Conservation (phyloP, 2,888 invertebrate genomes). For the Drosophila setosimentum region DNA sequence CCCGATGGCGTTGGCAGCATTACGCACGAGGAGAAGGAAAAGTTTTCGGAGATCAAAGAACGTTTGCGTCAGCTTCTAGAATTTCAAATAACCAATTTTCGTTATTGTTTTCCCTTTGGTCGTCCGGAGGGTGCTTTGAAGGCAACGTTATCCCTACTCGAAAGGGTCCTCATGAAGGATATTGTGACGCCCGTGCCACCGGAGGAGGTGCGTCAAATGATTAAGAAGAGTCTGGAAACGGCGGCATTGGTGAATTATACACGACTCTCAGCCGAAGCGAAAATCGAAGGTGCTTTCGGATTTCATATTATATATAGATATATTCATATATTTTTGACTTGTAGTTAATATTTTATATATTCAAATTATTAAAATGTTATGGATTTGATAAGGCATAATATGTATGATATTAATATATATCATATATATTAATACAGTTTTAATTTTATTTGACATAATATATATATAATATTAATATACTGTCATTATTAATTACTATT, state of each 20-base stretch:
- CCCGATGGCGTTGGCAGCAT: conserved; percentile 99
- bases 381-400: background rate
- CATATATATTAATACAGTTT: background rate
- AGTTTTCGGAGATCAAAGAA: conserved; percentile 99
- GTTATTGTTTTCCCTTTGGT: conserved; percentile 99
- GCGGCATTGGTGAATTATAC: conserved; percentile 99
- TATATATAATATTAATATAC: background rate
- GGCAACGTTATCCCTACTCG: conserved; percentile 97
- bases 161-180: conserved; percentile 99
- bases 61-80: conserved; percentile 96
- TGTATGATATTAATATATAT: background rate
- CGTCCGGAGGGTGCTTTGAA: conserved; percentile 99
- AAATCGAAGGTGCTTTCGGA: conserved; percentile 93
- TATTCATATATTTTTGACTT: background rate
- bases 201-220: conserved; percentile 97
- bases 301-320: background rate
- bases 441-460: background rate
- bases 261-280: conserved; percentile 97
- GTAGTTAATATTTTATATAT: background rate
- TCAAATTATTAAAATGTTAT: no score
- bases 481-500: background rate
- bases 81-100: conserved; percentile 99
- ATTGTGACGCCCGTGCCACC: conserved; percentile 98
- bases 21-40: conserved; percentile 98
- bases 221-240: conserved; percentile 98